Base-by-base conservation (phyloP, 2,797 vertebrate species). In the Falco concolor region DNA sequence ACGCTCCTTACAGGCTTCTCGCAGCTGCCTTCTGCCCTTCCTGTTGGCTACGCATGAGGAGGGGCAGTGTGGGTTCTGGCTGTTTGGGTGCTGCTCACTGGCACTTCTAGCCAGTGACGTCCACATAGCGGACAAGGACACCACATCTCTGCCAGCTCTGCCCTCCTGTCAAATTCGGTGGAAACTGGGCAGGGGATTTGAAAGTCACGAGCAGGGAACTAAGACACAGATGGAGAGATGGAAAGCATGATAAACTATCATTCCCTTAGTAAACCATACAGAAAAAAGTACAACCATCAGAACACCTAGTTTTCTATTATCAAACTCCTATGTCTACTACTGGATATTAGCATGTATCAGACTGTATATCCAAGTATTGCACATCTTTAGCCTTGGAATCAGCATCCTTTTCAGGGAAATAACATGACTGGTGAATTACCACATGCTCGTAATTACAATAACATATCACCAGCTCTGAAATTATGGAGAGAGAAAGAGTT, bases 61-160 rank as follows among this genome's bases (percentile, higher is more conserved):
- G 10, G 24, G 21, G 13, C 21, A 52, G n/a, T 2, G 1, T 0
- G 1, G 30, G 27, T 30, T 68, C 25, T 1, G 8, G 53, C 27
- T 72, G 13, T 34, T 61, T 1, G 3, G 27, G 30, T 57, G 47
- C 74, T 34, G 38, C 52, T 18, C 0, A 1, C 38, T 28, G 23
- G 15, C 38, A 38, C 38, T 38, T 10, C 36, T 42, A 47, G 25
- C 32, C 34, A 63, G 50, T 1, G 2, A 45, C 44, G 76, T 57
- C 74, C 36, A 28, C 3, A 6, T 3, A 44, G 47, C 1, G 2
- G 34, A 10, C 44, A 53, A 63, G 49, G 27, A 53, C 3, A 8
- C 24, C 0, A 1, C 23, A 21, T 6, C 28, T 34, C 74, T 44
- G 49, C 34, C 38, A 79, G n/a, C 32, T 70, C 57, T 81, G 83